Base-by-base conservation (phyloP, 2,888 invertebrate genomes). In the Aspidiotus destructor region DNA sequence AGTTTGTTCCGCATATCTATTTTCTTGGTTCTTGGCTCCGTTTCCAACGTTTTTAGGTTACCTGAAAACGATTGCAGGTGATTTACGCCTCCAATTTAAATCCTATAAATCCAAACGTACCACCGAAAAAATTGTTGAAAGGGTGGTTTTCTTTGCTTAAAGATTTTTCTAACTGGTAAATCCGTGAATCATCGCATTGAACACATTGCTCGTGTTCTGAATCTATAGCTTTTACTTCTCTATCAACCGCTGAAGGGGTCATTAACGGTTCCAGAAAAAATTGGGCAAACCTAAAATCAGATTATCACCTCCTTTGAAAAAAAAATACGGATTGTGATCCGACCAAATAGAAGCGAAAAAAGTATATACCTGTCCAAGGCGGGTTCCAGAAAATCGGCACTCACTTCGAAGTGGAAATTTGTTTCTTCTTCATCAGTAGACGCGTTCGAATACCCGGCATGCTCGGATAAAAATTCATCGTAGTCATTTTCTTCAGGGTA, bases 191-290 rank as follows among this genome's bases (percentile, higher is more conserved):
- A 79, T 99, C 98, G 71, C 85, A 89, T 3, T 86, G 84, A 9
- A 92, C 78, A 80, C 99, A 98, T 79, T 97, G 96, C 76, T 94
- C 92, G 77, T 97, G 92, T 76, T 99, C 99, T 0, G 93, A 95
- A 80, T 98, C 84, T 8, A 99, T 96, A 0, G 98, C 97, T 77
- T 91, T 92, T 62, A 98, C 85, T 80, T 99, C 98, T 11, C 96
- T 82, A 13, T 92, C 92, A 0, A 96, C 96, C 6, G 92, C 91
- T 68, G 86, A 82, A 75, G 92, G 91, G 7, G 94, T 95, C 79
- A 99, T 98, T 13, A 97, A 80, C 0, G 98, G 99, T 0, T 84
- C 79, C 65, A 94, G 84, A 79, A 99, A 99, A 81, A 99, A 99
- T 77, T 99, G 96, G 0, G 95, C 86, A 81, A 99, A 99, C 72